These are phyloP conservation scores for Cyphotilapia sp. DNA, from an alignment of 2,113 vertebrate species.

Conservation along the genomic window DNA sequence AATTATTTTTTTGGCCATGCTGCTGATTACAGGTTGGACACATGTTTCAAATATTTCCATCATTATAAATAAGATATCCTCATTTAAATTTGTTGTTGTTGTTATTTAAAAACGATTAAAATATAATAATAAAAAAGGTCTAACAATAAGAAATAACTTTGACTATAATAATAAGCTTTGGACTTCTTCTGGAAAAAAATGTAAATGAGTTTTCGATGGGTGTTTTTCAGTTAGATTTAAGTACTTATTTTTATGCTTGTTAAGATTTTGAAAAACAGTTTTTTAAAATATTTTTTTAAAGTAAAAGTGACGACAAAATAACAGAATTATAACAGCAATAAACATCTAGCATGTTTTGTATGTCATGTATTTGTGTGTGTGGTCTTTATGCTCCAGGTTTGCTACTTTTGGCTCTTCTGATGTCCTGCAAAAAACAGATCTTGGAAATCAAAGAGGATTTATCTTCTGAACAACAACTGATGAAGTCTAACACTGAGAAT, in stretches of 20 bases:
- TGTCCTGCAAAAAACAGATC: slow-evolving; percentile 10
- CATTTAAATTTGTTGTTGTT: neutral
- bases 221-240: neutral
- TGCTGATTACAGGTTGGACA: slow-evolving; percentile 50
- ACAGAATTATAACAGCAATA: neutral
- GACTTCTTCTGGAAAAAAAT: neutral
- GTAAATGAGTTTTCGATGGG: neutral
- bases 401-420: slow-evolving; percentile 5
- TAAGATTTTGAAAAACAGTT: neutral
- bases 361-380: neutral
- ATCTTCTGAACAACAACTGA: neutral
- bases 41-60: neutral
- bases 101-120: neutral
- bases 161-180: neutral
- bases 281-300: rapidly evolving
- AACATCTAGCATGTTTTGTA: neutral
- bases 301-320: neutral
- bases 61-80: neutral
- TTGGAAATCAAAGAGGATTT: neutral
- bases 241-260: neutral
- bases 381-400: slow-evolving; percentile 4
- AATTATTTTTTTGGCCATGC: neutral
- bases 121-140: neutral
- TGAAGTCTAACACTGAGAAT: slow-evolving; percentile 38
- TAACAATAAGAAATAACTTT: neutral